Evolutionary conservation across 2,888 invertebrate species (phyloP), one percentile per base, ranked within the genome.

Genomic region (Cataglyphis albicans): DNA sequence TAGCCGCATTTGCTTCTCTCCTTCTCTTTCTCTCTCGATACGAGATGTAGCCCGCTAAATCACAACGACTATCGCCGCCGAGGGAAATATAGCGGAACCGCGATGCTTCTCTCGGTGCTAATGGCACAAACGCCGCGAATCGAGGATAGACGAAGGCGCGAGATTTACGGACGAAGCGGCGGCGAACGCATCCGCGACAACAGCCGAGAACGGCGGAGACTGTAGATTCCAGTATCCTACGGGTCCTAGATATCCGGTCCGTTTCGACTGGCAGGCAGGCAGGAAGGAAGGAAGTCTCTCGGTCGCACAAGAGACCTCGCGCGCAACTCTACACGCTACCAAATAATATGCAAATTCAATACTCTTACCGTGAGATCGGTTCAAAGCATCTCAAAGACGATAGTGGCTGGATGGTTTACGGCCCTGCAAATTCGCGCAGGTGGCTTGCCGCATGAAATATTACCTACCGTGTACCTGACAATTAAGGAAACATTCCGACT

Each of bases 301-400:
- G 85, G 81, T 73, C 25, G 65, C 35, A 12, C 38, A 35, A 35
- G 32, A 76, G 80, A 72, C 63, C 81, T 18, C 48, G 18, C 48
- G 7, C 52, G 70, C 64, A 35, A 78, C 1, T 7, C 6, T 88
- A 89, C 85, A 88, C 84, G 78, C 85, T 82, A 73, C 85, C 89
- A 87, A 92, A 92, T 93, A 92, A 92, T 90, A 93, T 93, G 93
- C 91, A 93, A 92, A 92, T 93, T 91, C 90, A 91, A 92, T 92
- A 91, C 89, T 87, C 87, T 86, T 75, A 82, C 82, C 74, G 73
- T 70, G 84, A 48, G 81, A 85, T 81, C 88, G 76, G 76, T 83
- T 87, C 87, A 88, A 88, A 90, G 90, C 86, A 15, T 64, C 74
- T 88, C 90, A 89, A 88, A 89, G 89, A 87, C 90, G 83, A 81